Base-by-base conservation (phyloP, 2,113 vertebrate genomes). In the Trogon surrucura region DNA sequence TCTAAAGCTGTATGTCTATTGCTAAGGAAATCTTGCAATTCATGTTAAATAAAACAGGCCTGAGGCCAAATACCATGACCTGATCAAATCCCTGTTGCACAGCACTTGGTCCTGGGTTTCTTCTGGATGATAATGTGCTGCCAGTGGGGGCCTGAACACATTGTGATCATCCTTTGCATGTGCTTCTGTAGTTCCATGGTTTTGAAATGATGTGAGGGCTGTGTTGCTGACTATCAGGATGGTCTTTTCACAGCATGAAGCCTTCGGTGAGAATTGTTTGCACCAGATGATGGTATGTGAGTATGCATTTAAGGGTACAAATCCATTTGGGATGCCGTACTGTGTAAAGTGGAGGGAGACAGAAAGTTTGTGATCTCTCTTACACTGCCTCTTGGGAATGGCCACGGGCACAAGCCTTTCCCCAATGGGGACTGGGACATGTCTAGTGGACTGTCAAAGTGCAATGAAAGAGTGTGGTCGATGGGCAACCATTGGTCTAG, bases 321-420 rank as follows among this genome's bases (percentile, higher is more conserved):
- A 81, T 13, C 25, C 60, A 50, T 80, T 27, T 36, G 23, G 21
- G 58, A 27, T 22, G 29, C 21, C 61, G 14, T 26, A 12, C 14
- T 57, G 5, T 12, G 4, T 22, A 30, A 88, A 23, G 36, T n/a
- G 41, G 11, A 69, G 19, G 16, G 58, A 88, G 48, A 1, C n/a
- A 18, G 36, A 41, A 88, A 45, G 16, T 41, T 70, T 66, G 5
- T 22, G 57, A 0, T 80, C 61, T 80, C 10, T 1, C 32, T 75
- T 0, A 0, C 48, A 17, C 16, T 51, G 32, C 22, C 26, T 57
- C 38, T 69, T 69, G 62, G 71, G 54, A 89, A 13, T 8, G 36
- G 19, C 48, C n/a, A 54, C 0, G 1, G 64, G 11, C 34, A 23
- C 0, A 0, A 11, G 6, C 16, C 18, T 32, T 48, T 22, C 70